A percentile compares a stretch with the other conserved stretches of the same genome.
phyloP scores from a whole-genome alignment of 2,113 vertebrate genomes.

The Pygoscelis antarcticus region DNA sequence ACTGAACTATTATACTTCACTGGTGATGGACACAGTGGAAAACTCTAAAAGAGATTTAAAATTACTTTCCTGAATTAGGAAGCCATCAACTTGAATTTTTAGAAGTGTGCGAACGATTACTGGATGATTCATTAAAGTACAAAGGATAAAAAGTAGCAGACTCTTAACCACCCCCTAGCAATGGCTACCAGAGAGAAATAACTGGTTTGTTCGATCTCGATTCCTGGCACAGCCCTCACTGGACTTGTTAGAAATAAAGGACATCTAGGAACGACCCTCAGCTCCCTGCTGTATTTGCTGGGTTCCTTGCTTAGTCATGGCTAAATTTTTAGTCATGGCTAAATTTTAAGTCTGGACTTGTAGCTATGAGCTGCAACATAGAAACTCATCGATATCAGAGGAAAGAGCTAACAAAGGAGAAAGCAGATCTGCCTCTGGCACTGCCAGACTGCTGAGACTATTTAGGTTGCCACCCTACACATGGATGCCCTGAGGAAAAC shows the following conservation, averaged over 20 bases:
- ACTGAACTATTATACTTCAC: background rate
- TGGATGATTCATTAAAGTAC: background rate
- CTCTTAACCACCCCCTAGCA: background rate
- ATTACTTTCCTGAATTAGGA: slow-evolving; percentile 2
- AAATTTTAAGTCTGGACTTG: background rate
- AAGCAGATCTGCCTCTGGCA: background rate
- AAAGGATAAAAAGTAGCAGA: background rate
- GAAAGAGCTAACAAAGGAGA: background rate
- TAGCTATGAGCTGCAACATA: background rate
- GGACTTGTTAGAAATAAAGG: background rate
- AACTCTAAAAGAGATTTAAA: background rate
- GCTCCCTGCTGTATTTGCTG: background rate
- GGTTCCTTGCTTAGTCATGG: background rate
- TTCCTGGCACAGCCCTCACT: background rate
- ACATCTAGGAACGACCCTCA: background rate
- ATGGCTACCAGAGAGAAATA: background rate
- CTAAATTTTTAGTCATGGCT: background rate
- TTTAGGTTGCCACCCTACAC: background rate
- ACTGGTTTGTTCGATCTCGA: background rate
- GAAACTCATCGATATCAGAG: background rate
- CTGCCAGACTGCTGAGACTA: background rate
- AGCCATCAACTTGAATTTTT: background rate
- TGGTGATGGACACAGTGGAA: background rate
- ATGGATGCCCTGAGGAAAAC: background rate
- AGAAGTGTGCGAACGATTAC: background rate